These are phyloP conservation scores for Antigone vipio DNA, from an alignment of 2,113 vertebrate species.

Conservation along the genomic window DNA sequence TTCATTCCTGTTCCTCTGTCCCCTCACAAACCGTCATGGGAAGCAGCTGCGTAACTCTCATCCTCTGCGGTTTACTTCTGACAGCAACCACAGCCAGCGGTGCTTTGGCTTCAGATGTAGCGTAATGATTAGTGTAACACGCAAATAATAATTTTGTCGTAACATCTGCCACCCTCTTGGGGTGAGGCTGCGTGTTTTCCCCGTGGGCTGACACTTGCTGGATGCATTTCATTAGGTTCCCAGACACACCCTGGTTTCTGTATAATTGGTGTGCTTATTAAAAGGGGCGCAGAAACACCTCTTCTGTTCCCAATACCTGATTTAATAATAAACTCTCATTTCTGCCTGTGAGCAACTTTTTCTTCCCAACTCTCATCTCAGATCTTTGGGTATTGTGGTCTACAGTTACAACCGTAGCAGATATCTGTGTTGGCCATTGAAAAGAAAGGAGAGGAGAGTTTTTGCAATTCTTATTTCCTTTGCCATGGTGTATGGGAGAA, in stretches of 20 bases:
- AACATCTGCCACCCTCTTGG: conserved; percentile 40
- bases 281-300: neutral
- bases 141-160: conserved; percentile 47
- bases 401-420: neutral
- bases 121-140: neutral
- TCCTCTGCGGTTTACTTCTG: neutral
- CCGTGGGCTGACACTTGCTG: conserved; percentile 21
- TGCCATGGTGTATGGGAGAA: neutral
- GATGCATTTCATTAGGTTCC: conserved; percentile 49
- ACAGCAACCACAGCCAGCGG: neutral
- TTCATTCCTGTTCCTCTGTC: neutral
- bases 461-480: neutral
- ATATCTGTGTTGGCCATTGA: neutral
- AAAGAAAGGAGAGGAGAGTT: neutral
- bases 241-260: conserved; percentile 67
- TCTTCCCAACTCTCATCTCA: neutral
- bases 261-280: conserved; percentile 51
- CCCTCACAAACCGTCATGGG: neutral
- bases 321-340: neutral
- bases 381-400: neutral
- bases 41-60: neutral
- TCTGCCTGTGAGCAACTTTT: neutral
- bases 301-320: neutral
- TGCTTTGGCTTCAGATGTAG: conserved; percentile 1
- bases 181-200: conserved; percentile 60